Evolutionary conservation across 2,113 vertebrate species (phyloP).

Genomic region (Stegostoma tigrinum): DNA sequence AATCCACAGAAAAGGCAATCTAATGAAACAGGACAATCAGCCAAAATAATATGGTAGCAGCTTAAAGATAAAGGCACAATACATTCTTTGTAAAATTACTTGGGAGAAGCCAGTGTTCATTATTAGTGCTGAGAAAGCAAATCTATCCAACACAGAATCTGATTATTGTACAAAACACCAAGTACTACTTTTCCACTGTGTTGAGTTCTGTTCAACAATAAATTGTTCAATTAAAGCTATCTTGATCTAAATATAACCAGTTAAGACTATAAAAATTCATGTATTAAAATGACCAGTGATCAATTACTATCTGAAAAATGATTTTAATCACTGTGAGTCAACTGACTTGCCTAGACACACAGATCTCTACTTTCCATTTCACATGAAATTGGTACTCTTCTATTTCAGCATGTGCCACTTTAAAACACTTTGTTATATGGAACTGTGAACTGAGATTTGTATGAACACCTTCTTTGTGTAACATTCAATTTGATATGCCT

Average conservation of each 20-base stretch:
- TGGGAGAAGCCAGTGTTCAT: neutral
- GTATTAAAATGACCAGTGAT: neutral
- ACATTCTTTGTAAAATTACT: neutral
- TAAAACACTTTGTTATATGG: neutral
- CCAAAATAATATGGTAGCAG: neutral
- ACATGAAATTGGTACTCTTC: neutral
- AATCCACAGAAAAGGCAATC: neutral
- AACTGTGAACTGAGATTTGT: neutral
- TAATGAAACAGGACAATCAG: neutral
- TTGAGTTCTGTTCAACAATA: neutral
- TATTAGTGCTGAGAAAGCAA: neutral
- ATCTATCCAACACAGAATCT: neutral
- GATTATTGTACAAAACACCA: neutral
- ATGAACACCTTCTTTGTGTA: neutral
- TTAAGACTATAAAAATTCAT: neutral
- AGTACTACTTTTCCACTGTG: neutral
- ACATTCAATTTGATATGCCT: neutral
- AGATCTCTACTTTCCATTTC: neutral
- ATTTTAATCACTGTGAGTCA: neutral
- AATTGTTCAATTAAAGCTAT: neutral
- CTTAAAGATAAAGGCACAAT: neutral
- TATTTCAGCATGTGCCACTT: neutral
- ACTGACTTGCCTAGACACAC: neutral
- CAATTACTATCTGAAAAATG: neutral
- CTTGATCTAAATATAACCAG: neutral